These are phyloP conservation scores for Tridacna crocea DNA, from an alignment of 2,888 invertebrate species.

Conservation along the genomic window DNA sequence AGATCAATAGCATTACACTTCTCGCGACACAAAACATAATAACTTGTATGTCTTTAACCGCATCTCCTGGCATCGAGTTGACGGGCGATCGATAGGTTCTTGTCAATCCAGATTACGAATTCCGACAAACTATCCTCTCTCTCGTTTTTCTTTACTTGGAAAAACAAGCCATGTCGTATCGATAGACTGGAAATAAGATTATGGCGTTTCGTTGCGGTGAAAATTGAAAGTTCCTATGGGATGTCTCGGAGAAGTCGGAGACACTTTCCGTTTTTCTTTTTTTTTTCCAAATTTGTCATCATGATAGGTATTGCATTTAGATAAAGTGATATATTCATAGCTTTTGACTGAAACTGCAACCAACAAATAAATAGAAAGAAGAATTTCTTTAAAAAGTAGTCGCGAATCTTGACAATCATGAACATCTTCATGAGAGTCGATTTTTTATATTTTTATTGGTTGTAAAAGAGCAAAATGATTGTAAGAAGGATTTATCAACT, in stretches of 20 bases:
- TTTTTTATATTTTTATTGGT: no score
- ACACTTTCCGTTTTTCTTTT: no score
- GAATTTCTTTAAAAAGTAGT: no score
- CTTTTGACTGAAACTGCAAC: no score
- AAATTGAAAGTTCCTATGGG: neutral
- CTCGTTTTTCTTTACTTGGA: neutral
- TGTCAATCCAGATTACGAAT: constrained; percentile 49
- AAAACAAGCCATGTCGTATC: constrained; percentile 4
- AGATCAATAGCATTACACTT: constrained; percentile 60
- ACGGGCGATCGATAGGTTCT: constrained; percentile 44
- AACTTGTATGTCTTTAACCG: constrained; percentile 59
- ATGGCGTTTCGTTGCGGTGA: neutral
- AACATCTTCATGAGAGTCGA: no score
- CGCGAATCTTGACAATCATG: no score
- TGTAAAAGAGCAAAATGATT: no score
- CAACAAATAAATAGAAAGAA: no score
- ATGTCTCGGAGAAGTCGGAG: neutral
- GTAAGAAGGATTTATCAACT: no score
- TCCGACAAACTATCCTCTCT: constrained; percentile 35
- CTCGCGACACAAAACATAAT: constrained; percentile 59
- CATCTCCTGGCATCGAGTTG: constrained; percentile 39
- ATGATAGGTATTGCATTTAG: no score
- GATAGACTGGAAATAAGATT: constrained; percentile 1
- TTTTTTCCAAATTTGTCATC: no score
- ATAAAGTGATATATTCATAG: no score